Evolutionary conservation across 2,888 invertebrate species (phyloP), one percentile per base, ranked within the genome.

Genomic region (Phrixothrix hirtus): DNA sequence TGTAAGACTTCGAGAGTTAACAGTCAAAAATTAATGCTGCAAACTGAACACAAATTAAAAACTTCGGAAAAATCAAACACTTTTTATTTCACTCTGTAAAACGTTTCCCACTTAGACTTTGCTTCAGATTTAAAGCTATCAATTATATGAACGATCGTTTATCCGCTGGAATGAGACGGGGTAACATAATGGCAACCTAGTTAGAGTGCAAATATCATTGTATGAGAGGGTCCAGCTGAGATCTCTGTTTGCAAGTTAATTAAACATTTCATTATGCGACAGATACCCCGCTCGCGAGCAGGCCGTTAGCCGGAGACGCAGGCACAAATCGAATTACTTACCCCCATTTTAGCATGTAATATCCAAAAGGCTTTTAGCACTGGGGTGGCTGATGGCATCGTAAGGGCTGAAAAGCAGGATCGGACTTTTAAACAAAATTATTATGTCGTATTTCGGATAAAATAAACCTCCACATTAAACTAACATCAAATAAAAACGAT

Each of bases 311-410:
- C 61, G 55, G 64, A 63, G 62, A 67, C 58, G 58, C 58, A 59
- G 64, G 68, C 66, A 70, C 69, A 73, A 76, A 76, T 76, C 75
- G 74, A 73, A 75, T 75, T 75, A 76, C 72, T 75, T 74, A 75
- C 75, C 75, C 76, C 71, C 73, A 74, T 75, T 76, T 76, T 74
- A 75, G 75, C 75, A 75, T 75, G 73, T 75, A 75, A 76, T 76
- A 75, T 75, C 73, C 71, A 72, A 75, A 75, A 75, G 75, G 74
- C 76, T 76, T 75, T 76, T 75, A 75, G 75, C 72, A 67, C 67
- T 71, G 70, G 72, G 72, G 72, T 70, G 66, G 72, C 68, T 69
- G 70, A 68, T 69, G 65, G 66, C 68, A 64, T 54, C 57, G 52
- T 49, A 53, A 47, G 55, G 57, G 58, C 57, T 54, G 45, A 42